These are phyloP conservation scores for Chymomyza procnemis DNA, from an alignment of 2,888 invertebrate species.

Conservation along the genomic window DNA sequence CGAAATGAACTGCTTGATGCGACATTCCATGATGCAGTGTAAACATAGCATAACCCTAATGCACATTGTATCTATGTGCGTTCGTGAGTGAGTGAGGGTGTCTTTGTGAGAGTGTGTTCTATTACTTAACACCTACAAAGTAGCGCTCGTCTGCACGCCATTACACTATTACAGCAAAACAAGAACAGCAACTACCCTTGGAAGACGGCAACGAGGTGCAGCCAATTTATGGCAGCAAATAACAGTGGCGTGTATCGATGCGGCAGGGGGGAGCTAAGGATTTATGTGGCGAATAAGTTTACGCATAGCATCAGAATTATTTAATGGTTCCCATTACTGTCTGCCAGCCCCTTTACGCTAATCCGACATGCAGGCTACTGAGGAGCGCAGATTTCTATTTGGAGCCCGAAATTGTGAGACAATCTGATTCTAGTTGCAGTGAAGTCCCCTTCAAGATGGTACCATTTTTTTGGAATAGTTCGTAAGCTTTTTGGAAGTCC, in stretches of 20 bases:
- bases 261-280: constrained; percentile 33
- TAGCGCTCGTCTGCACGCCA: constrained; percentile 58
- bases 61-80: neutral
- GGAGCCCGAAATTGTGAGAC: too few relatives aligned
- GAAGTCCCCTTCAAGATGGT: too few relatives aligned
- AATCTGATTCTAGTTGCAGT: too few relatives aligned
- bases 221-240: neutral
- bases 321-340: too few relatives aligned
- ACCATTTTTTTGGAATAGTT: too few relatives aligned
- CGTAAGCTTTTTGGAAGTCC: too few relatives aligned
- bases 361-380: too few relatives aligned
- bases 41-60: constrained; percentile 51
- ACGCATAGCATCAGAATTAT: too few relatives aligned
- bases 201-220: neutral
- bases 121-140: constrained; percentile 65
- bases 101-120: constrained; percentile 24
- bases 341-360: too few relatives aligned
- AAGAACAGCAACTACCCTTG: constrained; percentile 26
- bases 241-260: neutral
- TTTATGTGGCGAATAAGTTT: too few relatives aligned
- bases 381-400: too few relatives aligned
- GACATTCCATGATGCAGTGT: neutral
- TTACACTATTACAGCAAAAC: constrained; percentile 63
- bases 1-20: neutral
- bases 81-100: constrained; percentile 18